These are phyloP conservation scores for Montipora foliosa DNA, from an alignment of 64 coral and sea anemone genomes.

Conservation along the genomic window DNA sequence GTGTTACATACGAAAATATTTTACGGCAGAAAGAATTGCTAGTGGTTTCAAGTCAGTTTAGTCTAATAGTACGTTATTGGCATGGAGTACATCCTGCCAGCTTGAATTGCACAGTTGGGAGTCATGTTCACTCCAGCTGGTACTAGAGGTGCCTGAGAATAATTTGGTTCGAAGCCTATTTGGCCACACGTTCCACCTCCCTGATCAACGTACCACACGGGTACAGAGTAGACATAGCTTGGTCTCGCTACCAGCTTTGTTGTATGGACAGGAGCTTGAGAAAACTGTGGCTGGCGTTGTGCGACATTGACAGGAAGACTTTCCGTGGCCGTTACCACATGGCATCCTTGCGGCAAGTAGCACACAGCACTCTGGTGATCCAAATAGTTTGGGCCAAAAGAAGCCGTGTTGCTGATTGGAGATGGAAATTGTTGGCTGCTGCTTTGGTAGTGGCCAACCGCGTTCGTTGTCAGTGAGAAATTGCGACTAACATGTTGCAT, in stretches of 20 bases:
- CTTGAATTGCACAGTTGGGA: neutral
- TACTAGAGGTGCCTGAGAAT: slow-evolving; percentile 8
- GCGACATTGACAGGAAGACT: neutral
- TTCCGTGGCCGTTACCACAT: neutral
- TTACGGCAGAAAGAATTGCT: neutral
- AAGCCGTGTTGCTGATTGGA: neutral
- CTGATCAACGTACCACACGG: slow-evolving; percentile 40
- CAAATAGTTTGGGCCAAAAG: neutral
- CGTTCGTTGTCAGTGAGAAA: neutral
- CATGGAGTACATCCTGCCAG: slow-evolving; percentile 12
- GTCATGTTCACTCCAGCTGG: neutral
- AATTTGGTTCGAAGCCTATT: neutral
- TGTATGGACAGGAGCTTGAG: slow-evolving; percentile 6
- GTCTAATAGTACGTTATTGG: neutral
- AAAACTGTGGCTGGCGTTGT: slow-evolving; percentile 7
- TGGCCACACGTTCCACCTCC: neutral
- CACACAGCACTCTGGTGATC: neutral
- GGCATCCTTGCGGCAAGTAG: neutral
- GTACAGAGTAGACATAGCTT: slow-evolving; percentile 8
- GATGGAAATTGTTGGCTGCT: neutral
- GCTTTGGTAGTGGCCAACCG: neutral
- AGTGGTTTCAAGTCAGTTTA: neutral
- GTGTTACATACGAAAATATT: neutral
- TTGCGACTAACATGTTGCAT: neutral
- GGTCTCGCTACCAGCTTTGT: slow-evolving; percentile 8